phyloP scores from a whole-genome alignment of 2,888 invertebrate species.

The Sinodicranocentrus sp. region DNA sequence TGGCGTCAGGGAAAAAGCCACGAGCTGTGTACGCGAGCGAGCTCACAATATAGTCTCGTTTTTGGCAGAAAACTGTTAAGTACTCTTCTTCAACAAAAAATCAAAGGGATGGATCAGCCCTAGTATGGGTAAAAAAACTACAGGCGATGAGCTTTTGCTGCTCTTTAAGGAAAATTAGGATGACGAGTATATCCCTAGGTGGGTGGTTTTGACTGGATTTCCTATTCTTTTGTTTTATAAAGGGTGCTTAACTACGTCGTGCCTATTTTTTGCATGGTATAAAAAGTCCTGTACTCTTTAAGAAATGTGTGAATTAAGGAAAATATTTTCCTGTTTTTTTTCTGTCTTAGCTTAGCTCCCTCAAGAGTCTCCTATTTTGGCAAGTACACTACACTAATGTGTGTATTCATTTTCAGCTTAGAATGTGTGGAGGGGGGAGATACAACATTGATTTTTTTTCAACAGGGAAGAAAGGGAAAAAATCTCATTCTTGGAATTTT shows the following conservation, averaged over 20 bases:
- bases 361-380: conserved; percentile 39
- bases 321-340: background rate
- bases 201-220: conserved; percentile 12
- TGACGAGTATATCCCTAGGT: conserved; percentile 24
- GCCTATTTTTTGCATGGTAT: no score
- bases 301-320: background rate
- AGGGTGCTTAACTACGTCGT: no score
- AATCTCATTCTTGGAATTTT: no score
- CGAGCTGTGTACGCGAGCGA: background rate
- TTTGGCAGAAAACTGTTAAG: conserved; percentile 52
- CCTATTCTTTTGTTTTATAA: background rate
- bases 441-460: background rate
- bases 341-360: conserved; percentile 16
- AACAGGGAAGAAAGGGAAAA: background rate
- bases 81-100: conserved; percentile 34
- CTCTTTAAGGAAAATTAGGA: conserved; percentile 21
- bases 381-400: background rate
- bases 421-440: background rate
- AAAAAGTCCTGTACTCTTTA: no score
- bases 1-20: conserved; percentile 48
- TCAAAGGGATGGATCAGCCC: conserved; percentile 52
- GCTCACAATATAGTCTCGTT: conserved; percentile 12
- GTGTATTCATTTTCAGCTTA: background rate
- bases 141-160: background rate
- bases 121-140: background rate